Conservation (phyloP, 2,888 invertebrate species). For the Heliconius ismenius region DNA sequence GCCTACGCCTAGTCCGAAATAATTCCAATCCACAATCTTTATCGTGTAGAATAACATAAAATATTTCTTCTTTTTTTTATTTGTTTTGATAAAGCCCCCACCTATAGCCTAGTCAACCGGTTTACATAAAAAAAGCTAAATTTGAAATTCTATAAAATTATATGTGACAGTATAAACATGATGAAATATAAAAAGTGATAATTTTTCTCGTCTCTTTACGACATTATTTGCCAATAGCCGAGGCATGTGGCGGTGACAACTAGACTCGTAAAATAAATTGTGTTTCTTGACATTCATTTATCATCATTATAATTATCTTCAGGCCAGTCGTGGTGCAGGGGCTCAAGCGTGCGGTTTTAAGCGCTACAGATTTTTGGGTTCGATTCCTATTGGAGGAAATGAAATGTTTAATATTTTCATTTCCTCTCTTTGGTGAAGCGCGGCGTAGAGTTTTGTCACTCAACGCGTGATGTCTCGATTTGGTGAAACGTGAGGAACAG, state of each 20-base stretch:
- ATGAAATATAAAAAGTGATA: slow-evolving; percentile 1
- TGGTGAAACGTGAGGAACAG: background rate
- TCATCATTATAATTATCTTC: background rate
- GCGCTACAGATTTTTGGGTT: background rate
- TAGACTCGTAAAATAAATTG: background rate
- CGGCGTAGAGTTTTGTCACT: background rate
- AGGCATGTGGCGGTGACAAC: background rate
- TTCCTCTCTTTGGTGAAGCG: background rate
- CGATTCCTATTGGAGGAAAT: background rate
- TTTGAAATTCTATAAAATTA: background rate
- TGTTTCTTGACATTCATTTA: background rate
- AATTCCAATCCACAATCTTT: no score
- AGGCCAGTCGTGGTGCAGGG: background rate
- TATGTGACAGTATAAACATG: background rate
- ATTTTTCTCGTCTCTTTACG: background rate
- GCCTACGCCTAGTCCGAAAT: no score
- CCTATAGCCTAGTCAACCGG: background rate
- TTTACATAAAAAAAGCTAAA: background rate
- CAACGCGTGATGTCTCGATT: background rate
- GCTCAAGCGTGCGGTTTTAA: background rate
- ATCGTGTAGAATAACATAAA: no score
- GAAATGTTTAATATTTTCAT: background rate
- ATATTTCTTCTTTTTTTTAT: no score
- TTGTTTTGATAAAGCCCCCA: no score
- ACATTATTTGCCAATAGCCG: background rate